Conservation (phyloP, 2,888 invertebrate species). For the Coelopa pilipes region DNA sequence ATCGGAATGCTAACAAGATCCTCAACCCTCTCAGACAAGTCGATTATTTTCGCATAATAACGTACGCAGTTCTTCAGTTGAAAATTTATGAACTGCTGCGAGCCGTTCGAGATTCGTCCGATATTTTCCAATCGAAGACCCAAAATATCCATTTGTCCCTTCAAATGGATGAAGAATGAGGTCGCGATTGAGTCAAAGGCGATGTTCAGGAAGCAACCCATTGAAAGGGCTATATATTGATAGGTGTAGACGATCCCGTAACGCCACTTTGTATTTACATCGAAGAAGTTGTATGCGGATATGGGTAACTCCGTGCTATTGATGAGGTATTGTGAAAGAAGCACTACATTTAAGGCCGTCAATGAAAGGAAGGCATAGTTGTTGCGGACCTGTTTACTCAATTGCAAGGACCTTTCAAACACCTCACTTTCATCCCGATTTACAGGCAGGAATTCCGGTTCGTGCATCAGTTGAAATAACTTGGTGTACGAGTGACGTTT, state of each 20-base stretch:
- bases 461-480: slow-evolving; percentile 45
- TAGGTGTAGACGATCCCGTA: slow-evolving; percentile 49
- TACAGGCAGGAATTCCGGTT: slow-evolving; percentile 42
- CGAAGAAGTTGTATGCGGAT: slow-evolving; percentile 49
- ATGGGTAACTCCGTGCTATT: slow-evolving; percentile 47
- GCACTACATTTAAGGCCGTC: slow-evolving; percentile 40
- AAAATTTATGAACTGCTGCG: slow-evolving; percentile 38
- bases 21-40: slow-evolving; percentile 50
- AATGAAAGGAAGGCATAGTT: slow-evolving; percentile 49
- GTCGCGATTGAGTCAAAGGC: slow-evolving; percentile 54
- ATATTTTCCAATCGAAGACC: slow-evolving; percentile 51
- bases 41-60: slow-evolving; percentile 47
- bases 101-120: slow-evolving; percentile 37
- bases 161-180: slow-evolving; percentile 52
- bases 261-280: slow-evolving; percentile 38
- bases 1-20: slow-evolving; percentile 52
- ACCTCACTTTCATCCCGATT: slow-evolving; percentile 42
- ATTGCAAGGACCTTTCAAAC: slow-evolving; percentile 39
- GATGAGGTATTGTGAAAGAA: slow-evolving; percentile 45
- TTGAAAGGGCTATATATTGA: slow-evolving; percentile 44
- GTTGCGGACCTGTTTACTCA: slow-evolving; percentile 45
- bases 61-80: slow-evolving; percentile 52
- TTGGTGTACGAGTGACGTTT: slow-evolving; percentile 43
- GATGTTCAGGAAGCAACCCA: slow-evolving; percentile 52
- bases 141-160: slow-evolving; percentile 56